Conservation (phyloP, 2,888 invertebrate genomes). For the Philaethria dido region DNA sequence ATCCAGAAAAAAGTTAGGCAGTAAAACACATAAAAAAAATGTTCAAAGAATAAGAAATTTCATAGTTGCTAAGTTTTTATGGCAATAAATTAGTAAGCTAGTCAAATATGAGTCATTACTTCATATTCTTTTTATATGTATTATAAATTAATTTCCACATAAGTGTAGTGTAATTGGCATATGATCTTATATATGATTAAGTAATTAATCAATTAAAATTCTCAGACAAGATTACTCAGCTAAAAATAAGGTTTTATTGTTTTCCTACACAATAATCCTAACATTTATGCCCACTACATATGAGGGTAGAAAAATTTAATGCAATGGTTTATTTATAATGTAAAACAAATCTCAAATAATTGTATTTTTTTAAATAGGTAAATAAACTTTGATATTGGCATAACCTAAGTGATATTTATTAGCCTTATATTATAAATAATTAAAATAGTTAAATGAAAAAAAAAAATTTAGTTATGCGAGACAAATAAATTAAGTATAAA, state of each 20-base stretch:
- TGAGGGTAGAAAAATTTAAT: constrained; percentile 1
- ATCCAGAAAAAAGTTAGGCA: too few species aligned
- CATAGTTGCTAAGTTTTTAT: too few species aligned
- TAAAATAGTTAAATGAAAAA: neutral
- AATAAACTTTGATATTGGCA: too few species aligned
- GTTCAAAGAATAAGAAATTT: too few species aligned
- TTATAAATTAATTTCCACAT: neutral
- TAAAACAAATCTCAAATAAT: too few species aligned
- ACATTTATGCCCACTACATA: neutral
- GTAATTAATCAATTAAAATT: constrained; percentile 31
- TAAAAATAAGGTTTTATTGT: neutral
- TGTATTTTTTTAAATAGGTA: too few species aligned
- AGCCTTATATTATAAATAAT: neutral
- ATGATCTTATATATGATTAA: neutral
- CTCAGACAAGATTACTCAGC: constrained; percentile 18
- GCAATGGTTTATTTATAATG: neutral
- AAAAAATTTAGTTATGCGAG: neutral
- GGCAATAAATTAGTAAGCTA: too few species aligned
- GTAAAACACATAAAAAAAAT: too few species aligned
- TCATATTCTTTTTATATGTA: neutral
- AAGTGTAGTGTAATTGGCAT: neutral
- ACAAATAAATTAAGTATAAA: neutral
- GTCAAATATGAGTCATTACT: neutral
- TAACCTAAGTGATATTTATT: too few species aligned
- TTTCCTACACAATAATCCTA: too few species aligned